These are phyloP conservation scores for Steinernema carpocapsae DNA, from an alignment of 2,888 invertebrate genomes.

Conservation along the genomic window DNA sequence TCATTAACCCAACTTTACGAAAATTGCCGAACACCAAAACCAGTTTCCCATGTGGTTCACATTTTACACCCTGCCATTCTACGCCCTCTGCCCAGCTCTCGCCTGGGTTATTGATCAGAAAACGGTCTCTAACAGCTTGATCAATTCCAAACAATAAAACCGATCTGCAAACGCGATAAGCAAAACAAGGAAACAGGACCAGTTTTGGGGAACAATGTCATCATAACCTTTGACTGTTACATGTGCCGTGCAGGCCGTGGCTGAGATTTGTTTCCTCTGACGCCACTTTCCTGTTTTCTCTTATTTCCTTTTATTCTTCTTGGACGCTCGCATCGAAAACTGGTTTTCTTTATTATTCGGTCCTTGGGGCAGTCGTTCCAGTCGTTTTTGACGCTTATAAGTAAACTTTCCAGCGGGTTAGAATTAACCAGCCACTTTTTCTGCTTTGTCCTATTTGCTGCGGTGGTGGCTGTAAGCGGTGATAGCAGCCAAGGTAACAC, in stretches of 20 bases:
- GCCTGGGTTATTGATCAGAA: no score
- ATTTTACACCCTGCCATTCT: no score
- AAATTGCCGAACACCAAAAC: no score
- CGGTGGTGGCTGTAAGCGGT: background rate
- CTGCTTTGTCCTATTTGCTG: background rate
- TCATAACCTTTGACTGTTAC: constrained; percentile 25
- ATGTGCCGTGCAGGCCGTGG: background rate
- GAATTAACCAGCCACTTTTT: background rate
- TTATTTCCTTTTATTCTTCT: constrained; percentile 1
- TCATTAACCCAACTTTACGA: no score
- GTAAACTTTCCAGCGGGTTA: background rate
- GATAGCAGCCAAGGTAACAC: background rate
- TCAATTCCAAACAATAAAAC: no score
- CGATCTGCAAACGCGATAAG: no score
- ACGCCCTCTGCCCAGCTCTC: no score
- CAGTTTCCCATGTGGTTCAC: no score
- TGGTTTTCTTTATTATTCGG: constrained; percentile 13
- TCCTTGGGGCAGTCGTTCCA: constrained; percentile 10
- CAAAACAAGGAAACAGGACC: no score
- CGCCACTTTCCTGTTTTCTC: constrained; percentile 27
- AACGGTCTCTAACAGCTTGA: no score
- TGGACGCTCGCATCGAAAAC: constrained; percentile 4
- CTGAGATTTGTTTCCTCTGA: background rate
- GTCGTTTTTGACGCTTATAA: constrained; percentile 33
- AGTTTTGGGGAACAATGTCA: no score